These are phyloP conservation scores for Wasmannia auropunctata DNA, from an alignment of 1,140 invertebrate genomes.

Conservation along the genomic window DNA sequence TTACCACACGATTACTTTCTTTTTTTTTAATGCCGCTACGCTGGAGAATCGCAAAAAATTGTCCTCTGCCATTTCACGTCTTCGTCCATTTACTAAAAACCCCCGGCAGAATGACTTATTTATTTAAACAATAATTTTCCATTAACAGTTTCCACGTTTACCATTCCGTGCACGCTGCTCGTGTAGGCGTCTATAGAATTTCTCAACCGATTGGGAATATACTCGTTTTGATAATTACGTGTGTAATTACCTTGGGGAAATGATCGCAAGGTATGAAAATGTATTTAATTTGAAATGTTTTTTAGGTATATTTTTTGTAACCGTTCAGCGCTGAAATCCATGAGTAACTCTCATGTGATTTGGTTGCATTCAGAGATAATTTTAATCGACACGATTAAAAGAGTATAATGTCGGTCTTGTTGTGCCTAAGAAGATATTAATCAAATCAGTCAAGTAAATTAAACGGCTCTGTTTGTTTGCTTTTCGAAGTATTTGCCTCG, in stretches of 20 bases:
- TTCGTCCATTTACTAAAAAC: background rate
- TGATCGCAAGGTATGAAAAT: background rate
- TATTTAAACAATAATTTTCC: conserved; percentile 50
- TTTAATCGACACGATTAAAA: background rate
- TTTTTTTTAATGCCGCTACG: background rate
- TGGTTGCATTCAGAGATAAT: background rate
- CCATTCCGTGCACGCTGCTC: background rate
- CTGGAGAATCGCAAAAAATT: background rate
- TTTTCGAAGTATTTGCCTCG: background rate
- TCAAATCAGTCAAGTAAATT: background rate
- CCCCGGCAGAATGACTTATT: background rate
- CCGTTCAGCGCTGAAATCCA: background rate
- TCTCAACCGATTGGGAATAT: background rate
- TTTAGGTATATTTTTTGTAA: background rate
- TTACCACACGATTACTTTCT: background rate
- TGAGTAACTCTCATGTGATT: background rate
- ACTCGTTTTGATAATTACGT: conserved; percentile 14
- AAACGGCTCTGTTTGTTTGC: background rate
- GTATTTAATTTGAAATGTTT: background rate
- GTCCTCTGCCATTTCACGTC: background rate
- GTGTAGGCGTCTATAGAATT: background rate
- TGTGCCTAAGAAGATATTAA: background rate
- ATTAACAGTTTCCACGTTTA: conserved; percentile 28
- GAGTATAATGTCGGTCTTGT: background rate
- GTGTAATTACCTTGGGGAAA: background rate